Base-by-base conservation (phyloP, 2,113 vertebrate genomes). In the Eubucco bourcierii region DNA sequence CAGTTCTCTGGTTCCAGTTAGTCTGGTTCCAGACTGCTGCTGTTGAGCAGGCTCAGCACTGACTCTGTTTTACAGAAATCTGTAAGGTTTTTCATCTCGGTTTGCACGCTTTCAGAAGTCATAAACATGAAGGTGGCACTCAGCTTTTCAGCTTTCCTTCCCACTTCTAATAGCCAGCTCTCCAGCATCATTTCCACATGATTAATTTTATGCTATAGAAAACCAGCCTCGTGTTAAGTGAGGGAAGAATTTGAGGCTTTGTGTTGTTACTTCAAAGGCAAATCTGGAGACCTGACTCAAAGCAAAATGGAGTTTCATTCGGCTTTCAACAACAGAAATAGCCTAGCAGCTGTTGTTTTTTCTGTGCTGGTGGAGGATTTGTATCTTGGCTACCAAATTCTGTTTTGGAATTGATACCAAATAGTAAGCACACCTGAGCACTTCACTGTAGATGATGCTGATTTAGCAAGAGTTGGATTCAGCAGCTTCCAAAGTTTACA, bases 241-340 rank as follows among this genome's bases (percentile, higher is more conserved):
- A 84, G 78, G 60, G 83, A 80, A 93, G 65, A 56, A 65, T 71
- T 75, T 83, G 90, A 91, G 60, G 76, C 75, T 87, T 73, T 31
- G 67, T 93, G 73, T 65, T 94, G 87, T 87, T 9, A 20, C 88
- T 93, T 95, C 75, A 91, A 93, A 96, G 87, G 60, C 27, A 58
- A 93, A 91, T 68, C 67, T 87, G 63, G 76, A 93, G 80, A 83
- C 65, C 70, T 1, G 16, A 80, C 90, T 94, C 80, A 92, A 96
- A 92, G 83, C 16, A 16, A 66, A 78, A 28, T 70, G 71, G 80
- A 92, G 94, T 81, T 91, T 91, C 77, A 31, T 50, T 34, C 91
- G 88, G 73, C 53, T 88, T 95, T 95, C 71, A 93, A 96, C 90
- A 96, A 94, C 88, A 91, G 83, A 97, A 96, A 96, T 87, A 96